Conservation (phyloP, 2,113 vertebrate species). For the Xiphorhynchus elegans region DNA sequence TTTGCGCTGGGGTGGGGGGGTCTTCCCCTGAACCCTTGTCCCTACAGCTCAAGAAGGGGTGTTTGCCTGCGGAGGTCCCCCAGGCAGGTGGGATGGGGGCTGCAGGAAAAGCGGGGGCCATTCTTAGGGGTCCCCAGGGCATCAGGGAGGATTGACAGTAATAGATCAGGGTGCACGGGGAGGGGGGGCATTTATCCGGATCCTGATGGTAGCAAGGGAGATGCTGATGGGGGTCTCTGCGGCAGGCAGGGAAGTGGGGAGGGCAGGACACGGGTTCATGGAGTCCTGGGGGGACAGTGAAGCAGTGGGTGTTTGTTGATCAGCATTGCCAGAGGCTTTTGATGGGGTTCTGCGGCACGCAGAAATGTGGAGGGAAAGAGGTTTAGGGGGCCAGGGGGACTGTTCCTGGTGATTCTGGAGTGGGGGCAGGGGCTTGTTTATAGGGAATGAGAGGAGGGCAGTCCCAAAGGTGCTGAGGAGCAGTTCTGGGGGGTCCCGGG, state of each 20-base stretch:
- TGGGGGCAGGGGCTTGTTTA: background rate
- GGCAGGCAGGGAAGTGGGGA: background rate
- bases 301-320: background rate
- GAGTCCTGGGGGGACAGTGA: background rate
- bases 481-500: background rate
- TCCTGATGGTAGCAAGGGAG: background rate
- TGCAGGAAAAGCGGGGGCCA: background rate
- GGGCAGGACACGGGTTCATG: background rate
- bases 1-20: background rate
- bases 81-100: background rate
- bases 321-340: background rate
- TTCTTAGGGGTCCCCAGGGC: background rate
- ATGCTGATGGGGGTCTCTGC: background rate
- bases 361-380: background rate
- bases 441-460: background rate
- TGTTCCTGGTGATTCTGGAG: background rate
- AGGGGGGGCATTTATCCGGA: background rate
- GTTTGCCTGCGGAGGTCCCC: background rate
- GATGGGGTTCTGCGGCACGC: background rate
- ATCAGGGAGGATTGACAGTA: background rate
- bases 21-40: background rate
- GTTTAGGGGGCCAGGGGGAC: background rate
- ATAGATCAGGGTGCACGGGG: background rate
- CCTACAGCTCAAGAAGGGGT: background rate
- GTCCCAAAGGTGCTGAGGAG: background rate